These are phyloP conservation scores for Siniperca chuatsi DNA, from an alignment of 2,113 vertebrate genomes.

Conservation along the genomic window DNA sequence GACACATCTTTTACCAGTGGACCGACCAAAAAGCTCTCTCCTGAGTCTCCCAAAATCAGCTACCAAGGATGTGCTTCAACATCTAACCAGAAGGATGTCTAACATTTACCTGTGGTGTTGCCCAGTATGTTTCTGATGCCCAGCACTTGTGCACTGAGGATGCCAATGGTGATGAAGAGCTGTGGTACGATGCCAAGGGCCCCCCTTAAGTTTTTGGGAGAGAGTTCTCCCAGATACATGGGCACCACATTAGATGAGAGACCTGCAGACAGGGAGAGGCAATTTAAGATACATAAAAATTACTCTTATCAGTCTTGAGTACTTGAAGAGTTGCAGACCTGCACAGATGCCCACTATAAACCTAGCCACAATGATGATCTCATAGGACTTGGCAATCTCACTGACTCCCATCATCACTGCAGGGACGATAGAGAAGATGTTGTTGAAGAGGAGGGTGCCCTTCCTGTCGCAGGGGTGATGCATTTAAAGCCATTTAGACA, in stretches of 20 bases:
- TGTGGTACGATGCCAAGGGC: constrained; percentile 90
- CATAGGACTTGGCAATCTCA: constrained; percentile 85
- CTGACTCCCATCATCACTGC: constrained; percentile 94
- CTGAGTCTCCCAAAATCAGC: not conserved
- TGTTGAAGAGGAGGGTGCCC: constrained; percentile 94
- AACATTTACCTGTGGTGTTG: constrained; percentile 81
- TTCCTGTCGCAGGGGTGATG: constrained; percentile 82
- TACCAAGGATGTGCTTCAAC: not conserved
- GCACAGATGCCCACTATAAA: constrained; percentile 93
- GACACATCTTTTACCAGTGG: not conserved
- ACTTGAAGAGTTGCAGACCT: constrained; percentile 80
- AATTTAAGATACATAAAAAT: not conserved
- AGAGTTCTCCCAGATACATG: constrained; percentile 96
- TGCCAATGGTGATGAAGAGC: constrained; percentile 94
- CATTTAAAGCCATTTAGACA: not conserved
- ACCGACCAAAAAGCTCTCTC: not conserved
- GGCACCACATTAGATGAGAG: constrained; percentile 95
- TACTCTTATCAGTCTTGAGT: not conserved
- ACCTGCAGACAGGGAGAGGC: constrained; percentile 78
- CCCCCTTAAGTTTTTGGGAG: constrained; percentile 93
- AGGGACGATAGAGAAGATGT: constrained; percentile 92
- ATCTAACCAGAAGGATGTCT: not conserved
- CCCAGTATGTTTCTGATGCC: constrained; percentile 89
- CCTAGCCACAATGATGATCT: constrained; percentile 91
- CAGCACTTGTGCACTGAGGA: constrained; percentile 91